Percentiles rank a stretch among this genome's conserved stretches.
Conservation (phyloP, 2,888 invertebrate species). For the Cephus rjabovi region DNA sequence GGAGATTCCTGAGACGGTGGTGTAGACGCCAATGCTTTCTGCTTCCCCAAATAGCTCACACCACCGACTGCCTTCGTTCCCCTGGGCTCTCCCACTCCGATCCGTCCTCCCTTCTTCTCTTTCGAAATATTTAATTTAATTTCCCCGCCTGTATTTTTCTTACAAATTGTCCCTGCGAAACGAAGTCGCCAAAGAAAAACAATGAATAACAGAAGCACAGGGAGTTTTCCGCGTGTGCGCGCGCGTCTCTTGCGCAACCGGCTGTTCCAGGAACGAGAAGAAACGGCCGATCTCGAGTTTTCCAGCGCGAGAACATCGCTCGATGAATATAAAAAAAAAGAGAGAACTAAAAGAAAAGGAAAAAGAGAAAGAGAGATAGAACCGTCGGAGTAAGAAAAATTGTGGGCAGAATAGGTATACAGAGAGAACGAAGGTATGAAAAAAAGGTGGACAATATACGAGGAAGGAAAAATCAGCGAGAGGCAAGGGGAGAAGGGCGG, state of each 20-base stretch:
- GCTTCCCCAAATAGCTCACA: background rate
- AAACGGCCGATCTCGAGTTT: background rate
- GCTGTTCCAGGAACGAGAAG: background rate
- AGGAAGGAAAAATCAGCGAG: background rate
- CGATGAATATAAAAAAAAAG: background rate
- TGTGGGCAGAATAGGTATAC: background rate
- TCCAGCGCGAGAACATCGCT: background rate
- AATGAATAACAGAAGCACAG: background rate
- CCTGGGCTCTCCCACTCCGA: background rate
- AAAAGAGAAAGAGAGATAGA: background rate
- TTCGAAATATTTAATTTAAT: constrained; percentile 7
- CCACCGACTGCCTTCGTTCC: background rate
- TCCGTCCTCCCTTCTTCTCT: background rate
- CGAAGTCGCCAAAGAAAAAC: background rate
- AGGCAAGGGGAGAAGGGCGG: no score
- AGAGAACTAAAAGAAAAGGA: background rate
- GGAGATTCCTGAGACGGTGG: no score
- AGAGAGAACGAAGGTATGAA: background rate
- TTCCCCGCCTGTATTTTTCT: background rate
- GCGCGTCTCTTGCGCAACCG: no score
- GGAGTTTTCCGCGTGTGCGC: background rate
- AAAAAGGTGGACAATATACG: background rate
- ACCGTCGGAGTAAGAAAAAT: background rate
- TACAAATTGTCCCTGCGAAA: background rate
- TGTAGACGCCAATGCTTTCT: background rate